Conservation (phyloP, 2,888 invertebrate genomes). For the Dyspetes luteomarginatus region DNA sequence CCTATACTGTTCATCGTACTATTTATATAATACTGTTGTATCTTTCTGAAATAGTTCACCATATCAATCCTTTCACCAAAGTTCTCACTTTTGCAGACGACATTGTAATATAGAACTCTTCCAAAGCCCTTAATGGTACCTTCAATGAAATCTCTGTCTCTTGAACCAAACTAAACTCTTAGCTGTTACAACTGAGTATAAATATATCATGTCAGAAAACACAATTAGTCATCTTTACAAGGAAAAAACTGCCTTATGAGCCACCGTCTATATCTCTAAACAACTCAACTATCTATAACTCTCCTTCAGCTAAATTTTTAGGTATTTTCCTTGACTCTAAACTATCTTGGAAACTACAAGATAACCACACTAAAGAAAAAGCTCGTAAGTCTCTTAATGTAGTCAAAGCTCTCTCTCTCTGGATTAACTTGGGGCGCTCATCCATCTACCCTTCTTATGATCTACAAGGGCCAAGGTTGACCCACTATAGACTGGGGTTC, state of each 20-base stretch:
- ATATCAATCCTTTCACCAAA: no score
- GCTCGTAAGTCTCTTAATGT: background rate
- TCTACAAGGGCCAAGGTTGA: slow-evolving; percentile 25
- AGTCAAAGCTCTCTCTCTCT: slow-evolving; percentile 9
- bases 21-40: background rate
- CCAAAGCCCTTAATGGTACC: background rate
- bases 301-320: background rate
- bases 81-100: background rate
- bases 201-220: slow-evolving; percentile 1
- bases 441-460: background rate
- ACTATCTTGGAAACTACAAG: background rate
- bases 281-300: background rate
- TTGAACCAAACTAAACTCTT: background rate
- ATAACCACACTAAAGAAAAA: background rate
- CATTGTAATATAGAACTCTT: background rate
- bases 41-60: no score
- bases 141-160: background rate
- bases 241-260: background rate
- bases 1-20: slow-evolving; percentile 20
- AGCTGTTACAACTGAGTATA: background rate
- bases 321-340: slow-evolving; percentile 1
- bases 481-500: slow-evolving; percentile 39
- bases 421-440: slow-evolving; percentile 9
- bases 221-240: slow-evolving; percentile 12
- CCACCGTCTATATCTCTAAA: background rate